Evolutionary conservation across 2,888 invertebrate genomes (phyloP).

Genomic region (Phengaris arion): DNA sequence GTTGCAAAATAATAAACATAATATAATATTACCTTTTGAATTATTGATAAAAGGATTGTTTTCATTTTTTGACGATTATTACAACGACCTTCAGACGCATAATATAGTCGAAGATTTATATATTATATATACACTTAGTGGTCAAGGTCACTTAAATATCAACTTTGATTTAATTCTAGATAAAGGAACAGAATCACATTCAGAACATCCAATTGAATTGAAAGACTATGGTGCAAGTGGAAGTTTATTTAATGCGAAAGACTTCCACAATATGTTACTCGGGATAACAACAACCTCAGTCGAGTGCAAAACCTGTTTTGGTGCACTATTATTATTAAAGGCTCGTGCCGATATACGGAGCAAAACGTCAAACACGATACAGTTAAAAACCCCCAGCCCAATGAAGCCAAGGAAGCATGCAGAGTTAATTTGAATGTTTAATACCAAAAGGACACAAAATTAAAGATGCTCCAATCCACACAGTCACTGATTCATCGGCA

Average conservation of each 20-base stretch:
- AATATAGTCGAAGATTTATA: background rate
- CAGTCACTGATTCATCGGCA: conserved; percentile 55
- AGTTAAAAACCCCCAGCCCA: conserved; percentile 58
- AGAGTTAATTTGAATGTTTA: conserved; percentile 56
- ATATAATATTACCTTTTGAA: background rate
- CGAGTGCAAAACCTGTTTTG: conserved; percentile 75
- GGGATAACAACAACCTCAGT: conserved; percentile 73
- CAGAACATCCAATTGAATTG: conserved; percentile 46
- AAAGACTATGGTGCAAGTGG: conserved; percentile 39
- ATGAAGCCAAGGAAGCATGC: conserved; percentile 53
- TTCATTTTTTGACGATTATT: background rate
- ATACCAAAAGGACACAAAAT: conserved; percentile 74
- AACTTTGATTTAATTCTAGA: conserved; percentile 8
- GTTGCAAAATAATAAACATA: conserved; percentile 11
- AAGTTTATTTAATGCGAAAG: conserved; percentile 53
- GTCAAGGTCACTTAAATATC: conserved; percentile 23
- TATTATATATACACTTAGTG: background rate
- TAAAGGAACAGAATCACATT: conserved; percentile 29
- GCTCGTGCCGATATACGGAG: conserved; percentile 74
- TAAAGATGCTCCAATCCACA: conserved; percentile 62
- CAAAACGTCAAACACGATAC: conserved; percentile 63
- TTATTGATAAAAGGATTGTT: background rate
- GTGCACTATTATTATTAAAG: conserved; percentile 78
- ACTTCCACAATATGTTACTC: conserved; percentile 59
- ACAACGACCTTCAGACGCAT: conserved; percentile 9